These are phyloP conservation scores for Eubasilissa regina DNA, from an alignment of 1,140 invertebrate species.

Conservation along the genomic window DNA sequence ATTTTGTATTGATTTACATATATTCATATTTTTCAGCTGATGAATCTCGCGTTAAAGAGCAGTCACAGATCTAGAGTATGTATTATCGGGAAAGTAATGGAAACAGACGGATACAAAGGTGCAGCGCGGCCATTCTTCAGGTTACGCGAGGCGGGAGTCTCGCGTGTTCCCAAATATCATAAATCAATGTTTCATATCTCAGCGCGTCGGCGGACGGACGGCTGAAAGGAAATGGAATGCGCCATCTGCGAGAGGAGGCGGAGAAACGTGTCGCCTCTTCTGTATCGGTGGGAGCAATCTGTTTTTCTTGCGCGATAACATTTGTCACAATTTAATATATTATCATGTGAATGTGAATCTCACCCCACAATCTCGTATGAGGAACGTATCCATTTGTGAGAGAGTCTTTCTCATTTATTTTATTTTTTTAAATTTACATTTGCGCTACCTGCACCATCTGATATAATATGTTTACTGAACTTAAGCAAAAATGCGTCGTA, in stretches of 20 bases:
- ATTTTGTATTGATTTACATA: too few species aligned
- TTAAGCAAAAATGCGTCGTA: too few species aligned
- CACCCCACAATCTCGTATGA: neutral
- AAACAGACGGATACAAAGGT: neutral
- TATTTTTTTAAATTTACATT: too few species aligned
- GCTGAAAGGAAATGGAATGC: constrained; percentile 11
- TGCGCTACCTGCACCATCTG: too few species aligned
- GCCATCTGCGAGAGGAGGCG: constrained; percentile 16
- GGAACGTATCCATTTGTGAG: too few species aligned
- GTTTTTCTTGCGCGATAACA: constrained; percentile 6
- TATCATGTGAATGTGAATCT: neutral
- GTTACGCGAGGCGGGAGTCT: neutral
- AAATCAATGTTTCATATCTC: constrained; percentile 39
- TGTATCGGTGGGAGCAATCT: constrained; percentile 3
- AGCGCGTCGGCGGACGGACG: neutral
- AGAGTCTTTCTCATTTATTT: too few species aligned
- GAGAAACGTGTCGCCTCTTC: constrained; percentile 15
- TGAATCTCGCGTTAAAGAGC: too few species aligned
- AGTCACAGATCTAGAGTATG: too few species aligned
- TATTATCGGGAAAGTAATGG: too few species aligned
- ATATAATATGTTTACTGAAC: too few species aligned
- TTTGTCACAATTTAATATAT: constrained; percentile 11
- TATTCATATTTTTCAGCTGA: too few species aligned
- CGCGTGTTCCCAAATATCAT: constrained; percentile 16
- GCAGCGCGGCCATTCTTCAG: constrained; percentile 17